A percentile compares a stretch with the other conserved stretches of the same genome.
Evolutionary conservation across 2,888 invertebrate species (phyloP).

Genomic region (Zelleria hepariella): DNA sequence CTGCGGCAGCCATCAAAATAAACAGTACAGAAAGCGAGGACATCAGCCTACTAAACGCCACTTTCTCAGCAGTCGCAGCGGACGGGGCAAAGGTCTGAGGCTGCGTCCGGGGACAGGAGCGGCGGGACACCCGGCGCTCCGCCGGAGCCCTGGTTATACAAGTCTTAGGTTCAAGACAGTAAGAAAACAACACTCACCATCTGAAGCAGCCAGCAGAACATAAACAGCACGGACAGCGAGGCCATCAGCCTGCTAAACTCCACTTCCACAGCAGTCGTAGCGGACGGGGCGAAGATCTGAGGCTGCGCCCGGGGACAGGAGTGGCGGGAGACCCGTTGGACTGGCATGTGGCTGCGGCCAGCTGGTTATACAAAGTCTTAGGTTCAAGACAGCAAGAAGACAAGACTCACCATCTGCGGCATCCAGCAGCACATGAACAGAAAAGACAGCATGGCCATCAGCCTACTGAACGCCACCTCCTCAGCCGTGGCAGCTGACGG

Average conservation of each 20-base stretch:
- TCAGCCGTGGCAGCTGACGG: conserved; percentile 74
- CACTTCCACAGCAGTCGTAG: conserved; percentile 85
- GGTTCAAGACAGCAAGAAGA: no score
- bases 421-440: conserved; percentile 89
- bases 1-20: conserved; percentile 91
- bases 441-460: conserved; percentile 87
- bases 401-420: conserved; percentile 87
- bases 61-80: conserved; percentile 85
- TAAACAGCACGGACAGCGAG: conserved; percentile 84
- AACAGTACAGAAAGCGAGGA: conserved; percentile 85
- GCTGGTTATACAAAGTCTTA: no score
- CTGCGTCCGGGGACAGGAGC: no score
- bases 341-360: no score
- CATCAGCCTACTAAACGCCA: conserved; percentile 89
- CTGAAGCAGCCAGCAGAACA: conserved; percentile 89
- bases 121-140: no score
- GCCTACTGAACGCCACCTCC: conserved; percentile 86
- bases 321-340: no score
- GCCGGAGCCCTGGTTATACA: no score
- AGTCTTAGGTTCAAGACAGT: no score
- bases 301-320: no score
- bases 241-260: conserved; percentile 90
- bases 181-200: no score
- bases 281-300: no score
- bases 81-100: conserved; percentile 60